A percentile compares a stretch with the other conserved stretches of the same genome.
Conservation (phyloP, 2,888 invertebrate genomes). For the Lycaena phlaeas region DNA sequence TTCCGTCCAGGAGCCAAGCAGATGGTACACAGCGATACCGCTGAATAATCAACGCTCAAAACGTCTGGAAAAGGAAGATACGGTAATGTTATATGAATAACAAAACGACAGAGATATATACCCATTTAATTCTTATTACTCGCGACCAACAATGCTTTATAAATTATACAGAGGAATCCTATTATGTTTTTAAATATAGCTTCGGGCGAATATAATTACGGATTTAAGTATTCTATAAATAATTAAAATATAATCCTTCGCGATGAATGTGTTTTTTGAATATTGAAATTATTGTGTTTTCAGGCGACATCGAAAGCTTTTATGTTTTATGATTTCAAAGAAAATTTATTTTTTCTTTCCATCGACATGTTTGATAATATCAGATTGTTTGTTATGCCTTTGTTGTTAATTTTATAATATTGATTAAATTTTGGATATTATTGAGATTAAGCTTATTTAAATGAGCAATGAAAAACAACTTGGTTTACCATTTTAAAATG, state of each 20-base stretch:
- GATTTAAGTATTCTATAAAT: constrained; percentile 6
- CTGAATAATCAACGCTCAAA: constrained; percentile 73
- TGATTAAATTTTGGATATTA: no score
- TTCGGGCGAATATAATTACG: constrained; percentile 9
- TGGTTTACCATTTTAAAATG: no score
- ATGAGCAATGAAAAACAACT: no score
- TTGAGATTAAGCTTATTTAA: no score
- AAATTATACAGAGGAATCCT: constrained; percentile 24
- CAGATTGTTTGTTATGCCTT: no score
- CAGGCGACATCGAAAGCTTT: background rate
- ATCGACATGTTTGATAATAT: no score
- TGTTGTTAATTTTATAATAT: no score
- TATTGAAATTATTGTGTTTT: constrained; percentile 18
- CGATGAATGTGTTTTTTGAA: constrained; percentile 22
- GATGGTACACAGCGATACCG: constrained; percentile 63
- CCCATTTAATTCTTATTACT: constrained; percentile 67
- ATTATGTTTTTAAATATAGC: constrained; percentile 13
- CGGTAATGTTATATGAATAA: constrained; percentile 72
- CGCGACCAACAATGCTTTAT: constrained; percentile 51
- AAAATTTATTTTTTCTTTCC: no score
- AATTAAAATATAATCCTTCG: background rate
- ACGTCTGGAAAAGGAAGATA: constrained; percentile 72
- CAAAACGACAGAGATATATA: constrained; percentile 69
- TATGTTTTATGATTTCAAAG: no score
- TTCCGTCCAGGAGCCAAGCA: constrained; percentile 34